Evolutionary conservation across 1,140 invertebrate genomes (phyloP).

Genomic region (Dendrolimus punctatus): DNA sequence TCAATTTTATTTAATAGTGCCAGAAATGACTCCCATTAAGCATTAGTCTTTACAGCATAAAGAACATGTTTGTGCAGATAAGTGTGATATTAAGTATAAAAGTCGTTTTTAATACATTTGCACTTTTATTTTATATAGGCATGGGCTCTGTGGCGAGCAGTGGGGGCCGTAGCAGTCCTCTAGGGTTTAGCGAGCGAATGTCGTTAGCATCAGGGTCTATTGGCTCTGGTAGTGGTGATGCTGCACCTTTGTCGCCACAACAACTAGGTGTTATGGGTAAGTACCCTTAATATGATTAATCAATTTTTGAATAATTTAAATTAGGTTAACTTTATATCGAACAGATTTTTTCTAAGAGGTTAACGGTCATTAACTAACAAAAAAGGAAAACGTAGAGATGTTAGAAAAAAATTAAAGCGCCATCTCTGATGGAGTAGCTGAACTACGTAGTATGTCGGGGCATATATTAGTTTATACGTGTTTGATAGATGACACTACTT

Average conservation of each 20-base stretch:
- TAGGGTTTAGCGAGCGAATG: conserved; percentile 74
- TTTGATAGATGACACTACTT: no score
- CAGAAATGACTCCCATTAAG: no score
- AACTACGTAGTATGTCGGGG: conserved; percentile 10
- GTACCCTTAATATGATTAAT: conserved; percentile 22
- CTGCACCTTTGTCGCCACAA: conserved; percentile 75
- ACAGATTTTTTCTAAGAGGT: background rate
- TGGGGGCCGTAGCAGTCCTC: conserved; percentile 68
- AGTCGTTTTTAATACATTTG: background rate
- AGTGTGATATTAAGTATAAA: background rate
- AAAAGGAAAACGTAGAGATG: background rate
- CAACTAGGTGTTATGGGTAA: conserved; percentile 80
- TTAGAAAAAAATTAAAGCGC: conserved; percentile 36
- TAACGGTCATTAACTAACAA: no score
- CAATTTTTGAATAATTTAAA: background rate
- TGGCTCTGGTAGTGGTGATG: conserved; percentile 61
- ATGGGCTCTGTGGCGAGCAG: conserved; percentile 74
- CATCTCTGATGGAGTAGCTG: conserved; percentile 46
- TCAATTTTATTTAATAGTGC: no score
- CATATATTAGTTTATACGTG: background rate
- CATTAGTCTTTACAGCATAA: no score
- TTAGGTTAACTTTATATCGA: background rate
- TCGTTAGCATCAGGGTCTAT: conserved; percentile 77
- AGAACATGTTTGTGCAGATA: no score
- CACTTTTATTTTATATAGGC: conserved; percentile 35